These are phyloP conservation scores for Leucozona laternaria DNA, from an alignment of 2,888 invertebrate genomes.

Conservation along the genomic window DNA sequence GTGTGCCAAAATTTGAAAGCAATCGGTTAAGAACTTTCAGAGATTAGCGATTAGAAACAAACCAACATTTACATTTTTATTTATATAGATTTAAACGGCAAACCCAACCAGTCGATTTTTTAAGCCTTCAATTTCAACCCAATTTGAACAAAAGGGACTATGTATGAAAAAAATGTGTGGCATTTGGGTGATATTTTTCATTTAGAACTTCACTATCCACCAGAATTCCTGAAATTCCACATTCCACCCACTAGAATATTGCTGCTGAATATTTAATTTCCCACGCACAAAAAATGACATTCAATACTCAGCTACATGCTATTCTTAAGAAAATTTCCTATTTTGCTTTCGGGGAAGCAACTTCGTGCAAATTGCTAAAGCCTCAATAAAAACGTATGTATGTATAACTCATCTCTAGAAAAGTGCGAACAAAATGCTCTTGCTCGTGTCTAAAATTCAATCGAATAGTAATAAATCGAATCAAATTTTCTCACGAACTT, in stretches of 20 bases:
- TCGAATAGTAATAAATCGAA: conserved; percentile 69
- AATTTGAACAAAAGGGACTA: background rate
- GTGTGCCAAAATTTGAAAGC: too few species aligned
- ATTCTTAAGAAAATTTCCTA: conserved; percentile 1
- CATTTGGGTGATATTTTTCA: conserved; percentile 18
- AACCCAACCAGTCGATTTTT: too few species aligned
- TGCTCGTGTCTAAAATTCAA: conserved; percentile 39
- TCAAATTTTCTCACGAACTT: conserved; percentile 72
- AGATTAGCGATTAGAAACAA: too few species aligned
- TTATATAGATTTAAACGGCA: too few species aligned
- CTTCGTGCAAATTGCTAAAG: conserved; percentile 8
- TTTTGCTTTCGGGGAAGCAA: background rate
- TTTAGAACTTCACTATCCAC: conserved; percentile 17
- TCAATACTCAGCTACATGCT: conserved; percentile 23
- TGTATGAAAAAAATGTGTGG: background rate
- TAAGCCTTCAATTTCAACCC: background rate
- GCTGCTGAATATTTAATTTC: conserved; percentile 57
- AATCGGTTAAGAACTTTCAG: too few species aligned
- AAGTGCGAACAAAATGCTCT: conserved; percentile 15
- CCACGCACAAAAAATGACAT: conserved; percentile 19
- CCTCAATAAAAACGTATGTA: conserved; percentile 11
- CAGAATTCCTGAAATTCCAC: conserved; percentile 1
- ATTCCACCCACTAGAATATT: background rate
- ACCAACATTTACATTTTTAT: too few species aligned
- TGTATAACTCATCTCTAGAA: background rate